These are phyloP conservation scores for Poicephalus gulielmi DNA, from an alignment of 2,113 vertebrate species.

Conservation along the genomic window DNA sequence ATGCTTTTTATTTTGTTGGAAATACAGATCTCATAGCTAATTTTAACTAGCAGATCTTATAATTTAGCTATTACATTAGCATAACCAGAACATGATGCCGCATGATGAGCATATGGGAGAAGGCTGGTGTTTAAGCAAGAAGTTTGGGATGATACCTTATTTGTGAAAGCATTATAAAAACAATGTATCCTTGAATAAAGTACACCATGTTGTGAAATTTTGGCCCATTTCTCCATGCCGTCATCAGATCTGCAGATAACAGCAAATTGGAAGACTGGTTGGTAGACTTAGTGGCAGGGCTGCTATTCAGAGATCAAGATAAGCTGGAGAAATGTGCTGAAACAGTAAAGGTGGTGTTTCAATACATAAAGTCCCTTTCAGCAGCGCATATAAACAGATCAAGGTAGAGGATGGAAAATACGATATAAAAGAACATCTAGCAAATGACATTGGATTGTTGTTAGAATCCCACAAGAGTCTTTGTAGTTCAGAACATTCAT, in stretches of 20 bases:
- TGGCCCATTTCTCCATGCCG: not conserved
- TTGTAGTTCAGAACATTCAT: not conserved
- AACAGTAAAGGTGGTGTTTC: not conserved
- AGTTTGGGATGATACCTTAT: not conserved
- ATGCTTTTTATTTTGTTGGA: not conserved
- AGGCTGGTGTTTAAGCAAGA: not conserved
- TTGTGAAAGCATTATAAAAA: not conserved
- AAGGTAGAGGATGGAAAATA: not conserved
- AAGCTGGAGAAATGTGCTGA: not conserved
- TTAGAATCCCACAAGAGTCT: not conserved
- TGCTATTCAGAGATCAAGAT: not conserved
- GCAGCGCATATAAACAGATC: not conserved
- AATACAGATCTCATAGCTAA: not conserved
- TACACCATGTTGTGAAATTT: not conserved
- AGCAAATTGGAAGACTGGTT: not conserved
- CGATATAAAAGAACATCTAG: not conserved
- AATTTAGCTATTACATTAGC: not conserved
- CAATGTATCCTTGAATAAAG: not conserved
- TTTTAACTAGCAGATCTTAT: not conserved
- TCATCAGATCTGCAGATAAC: not conserved
- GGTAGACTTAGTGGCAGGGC: not conserved
- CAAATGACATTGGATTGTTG: not conserved
- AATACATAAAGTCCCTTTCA: not conserved
- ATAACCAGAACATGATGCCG: not conserved
- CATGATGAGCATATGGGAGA: not conserved